phyloP scores from a whole-genome alignment of 1,140 invertebrate species.

The Sinonovacula constricta region DNA sequence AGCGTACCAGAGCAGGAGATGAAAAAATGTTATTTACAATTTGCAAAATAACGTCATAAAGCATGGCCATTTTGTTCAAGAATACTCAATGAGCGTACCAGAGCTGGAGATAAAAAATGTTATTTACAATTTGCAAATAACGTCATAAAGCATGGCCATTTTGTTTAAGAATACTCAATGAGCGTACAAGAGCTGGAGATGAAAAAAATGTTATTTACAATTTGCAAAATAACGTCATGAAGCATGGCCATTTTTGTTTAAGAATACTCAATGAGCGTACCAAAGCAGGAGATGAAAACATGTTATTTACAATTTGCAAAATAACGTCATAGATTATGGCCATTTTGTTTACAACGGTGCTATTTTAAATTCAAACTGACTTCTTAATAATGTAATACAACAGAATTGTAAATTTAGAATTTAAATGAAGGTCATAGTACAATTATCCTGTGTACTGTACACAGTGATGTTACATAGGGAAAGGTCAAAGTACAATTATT shows the following conservation, averaged over 20 bases:
- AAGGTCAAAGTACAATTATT: too few species aligned
- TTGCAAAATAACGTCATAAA: neutral
- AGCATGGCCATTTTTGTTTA: neutral
- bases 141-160: neutral
- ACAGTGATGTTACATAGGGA: too few species aligned
- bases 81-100: too few species aligned
- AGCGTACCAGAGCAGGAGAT: too few species aligned
- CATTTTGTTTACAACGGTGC: neutral
- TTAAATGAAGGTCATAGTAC: too few species aligned
- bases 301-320: neutral
- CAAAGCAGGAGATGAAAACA: too few species aligned
- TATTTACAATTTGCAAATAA: neutral
- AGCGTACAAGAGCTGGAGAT: too few species aligned
- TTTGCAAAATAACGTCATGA: constrained; percentile 1
- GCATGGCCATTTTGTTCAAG: too few species aligned
- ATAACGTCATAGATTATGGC: constrained; percentile 4
- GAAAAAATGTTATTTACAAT: constrained; percentile 66
- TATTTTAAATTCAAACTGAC: neutral
- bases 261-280: too few species aligned
- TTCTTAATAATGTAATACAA: neutral
- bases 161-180: neutral
- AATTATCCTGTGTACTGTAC: too few species aligned
- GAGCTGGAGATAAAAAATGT: too few species aligned
- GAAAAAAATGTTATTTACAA: neutral
- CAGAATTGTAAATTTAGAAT: neutral